Conservation (phyloP, 2,888 invertebrate species). For the Seira musarum region DNA sequence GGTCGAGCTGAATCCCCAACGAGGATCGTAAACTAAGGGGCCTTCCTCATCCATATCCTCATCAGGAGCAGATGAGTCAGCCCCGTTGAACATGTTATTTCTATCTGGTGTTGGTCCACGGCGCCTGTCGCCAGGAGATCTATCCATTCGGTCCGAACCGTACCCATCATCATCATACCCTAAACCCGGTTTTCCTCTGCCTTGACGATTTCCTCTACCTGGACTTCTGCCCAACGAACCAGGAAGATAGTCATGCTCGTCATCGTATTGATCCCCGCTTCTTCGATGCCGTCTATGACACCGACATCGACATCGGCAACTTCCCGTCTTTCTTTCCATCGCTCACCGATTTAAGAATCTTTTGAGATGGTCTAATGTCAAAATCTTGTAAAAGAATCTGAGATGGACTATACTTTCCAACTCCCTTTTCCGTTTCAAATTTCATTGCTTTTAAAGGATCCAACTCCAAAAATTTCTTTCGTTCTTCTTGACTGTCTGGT, state of each 20-base stretch:
- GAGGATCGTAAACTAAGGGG: conserved; percentile 1
- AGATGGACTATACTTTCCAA: conserved; percentile 11
- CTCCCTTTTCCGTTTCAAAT: conserved; percentile 19
- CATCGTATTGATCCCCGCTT: neutral
- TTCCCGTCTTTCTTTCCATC: conserved; percentile 5
- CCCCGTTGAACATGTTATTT: no score
- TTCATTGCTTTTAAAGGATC: conserved; percentile 27
- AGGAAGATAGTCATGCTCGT: no score
- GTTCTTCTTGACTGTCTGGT: neutral
- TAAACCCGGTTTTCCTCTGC: no score
- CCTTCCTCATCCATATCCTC: conserved; percentile 17
- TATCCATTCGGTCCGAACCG: no score
- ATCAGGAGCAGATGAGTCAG: conserved; percentile 4
- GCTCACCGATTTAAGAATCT: neutral
- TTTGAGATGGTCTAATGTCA: conserved; percentile 23
- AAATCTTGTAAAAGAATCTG: conserved; percentile 20
- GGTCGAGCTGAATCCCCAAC: conserved; percentile 48
- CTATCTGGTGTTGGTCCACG: no score
- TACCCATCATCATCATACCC: no score
- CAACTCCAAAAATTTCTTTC: conserved; percentile 22
- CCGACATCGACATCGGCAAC: neutral
- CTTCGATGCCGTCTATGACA: neutral
- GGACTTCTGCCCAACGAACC: no score
- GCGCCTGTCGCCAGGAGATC: no score
- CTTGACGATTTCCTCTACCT: neutral